A percentile compares a stretch with the other conserved stretches of the same genome.
These are phyloP conservation scores for Drosophila malerkotliana DNA, from an alignment of 1,140 invertebrate genomes.

Conservation along the genomic window DNA sequence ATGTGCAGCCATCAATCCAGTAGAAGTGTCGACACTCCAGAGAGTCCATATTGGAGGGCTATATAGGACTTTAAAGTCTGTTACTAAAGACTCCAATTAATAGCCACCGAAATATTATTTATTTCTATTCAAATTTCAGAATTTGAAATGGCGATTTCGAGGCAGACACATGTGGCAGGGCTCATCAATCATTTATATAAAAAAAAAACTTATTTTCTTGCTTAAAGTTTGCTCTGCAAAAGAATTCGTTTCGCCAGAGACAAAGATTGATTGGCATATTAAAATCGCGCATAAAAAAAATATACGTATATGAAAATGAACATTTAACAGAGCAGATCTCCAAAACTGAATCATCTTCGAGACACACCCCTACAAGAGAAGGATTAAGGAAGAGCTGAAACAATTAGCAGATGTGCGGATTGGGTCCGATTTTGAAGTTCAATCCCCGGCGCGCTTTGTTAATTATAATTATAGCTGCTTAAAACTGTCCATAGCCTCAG, in stretches of 20 bases:
- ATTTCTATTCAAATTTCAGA: constrained; percentile 55
- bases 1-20: constrained; percentile 65
- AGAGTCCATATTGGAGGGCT: neutral
- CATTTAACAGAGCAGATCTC: constrained; percentile 24
- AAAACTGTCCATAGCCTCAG: constrained; percentile 14
- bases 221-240: constrained; percentile 59
- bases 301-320: neutral
- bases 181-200: constrained; percentile 72
- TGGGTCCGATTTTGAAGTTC: constrained; percentile 24
- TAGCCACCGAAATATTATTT: constrained; percentile 35
- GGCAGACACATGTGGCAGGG: constrained; percentile 37
- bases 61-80: too few relatives aligned
- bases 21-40: constrained; percentile 53
- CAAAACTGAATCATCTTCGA: constrained; percentile 22
- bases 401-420: constrained; percentile 74
- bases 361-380: constrained; percentile 38
- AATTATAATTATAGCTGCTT: constrained; percentile 74
- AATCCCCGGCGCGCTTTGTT: constrained; percentile 51
- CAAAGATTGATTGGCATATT: constrained; percentile 75
- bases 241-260: constrained; percentile 43
- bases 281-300: constrained; percentile 29
- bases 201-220: constrained; percentile 71
- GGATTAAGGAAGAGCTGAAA: constrained; percentile 53
- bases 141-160: constrained; percentile 42
- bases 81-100: neutral